Base-by-base conservation (phyloP, 2,888 invertebrate species). In the Rotaria macrura region DNA sequence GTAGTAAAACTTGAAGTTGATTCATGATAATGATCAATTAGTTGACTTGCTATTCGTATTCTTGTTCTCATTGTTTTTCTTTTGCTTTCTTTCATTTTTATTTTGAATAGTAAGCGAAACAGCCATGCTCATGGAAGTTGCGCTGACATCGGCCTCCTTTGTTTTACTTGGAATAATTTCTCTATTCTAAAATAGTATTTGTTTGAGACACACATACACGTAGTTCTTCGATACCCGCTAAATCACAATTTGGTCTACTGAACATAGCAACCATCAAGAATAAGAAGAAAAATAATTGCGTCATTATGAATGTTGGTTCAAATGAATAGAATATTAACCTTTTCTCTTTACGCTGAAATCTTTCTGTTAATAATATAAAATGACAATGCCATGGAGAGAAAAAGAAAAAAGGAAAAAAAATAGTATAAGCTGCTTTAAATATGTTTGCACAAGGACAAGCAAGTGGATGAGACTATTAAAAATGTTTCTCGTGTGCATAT, bases 71-170 rank as follows among this genome's bases (percentile, higher is more conserved):
- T n/a, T 57, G 12, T 4, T 29, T n/a, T 57, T 57, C 5, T 38
- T 34, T 34, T 17, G 34, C 34, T 29, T 57, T 57, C n/a, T 57
- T 57, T 57, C 49, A 7, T 29, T 57, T 14, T 57, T 29, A 5
- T 29, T 12, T 57, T 1, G 12, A 52, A 49, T 49, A 52, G 52
- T 29, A 25, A 54, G n/a, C 2, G 10, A 29, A n/a, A 6, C 65
- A 65, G 65, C 65, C 65, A 65, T 65, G 7, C 5, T 20, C 29
- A 65, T 65, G 5, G 65, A 65, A 65, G 65, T 65, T 65, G 34
- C 65, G 65, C 65, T 65, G 65, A 65, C 65, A 34, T 34, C 65
- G 20, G 34, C 86, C 54, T 88, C 88, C 90, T 95, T 94, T 0
- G 86, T 84, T 40, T 85, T 87, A 0, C 20, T 85, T 87, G 34